These are phyloP conservation scores for Podiceps cristatus DNA, from an alignment of 2,113 vertebrate species.

Conservation along the genomic window DNA sequence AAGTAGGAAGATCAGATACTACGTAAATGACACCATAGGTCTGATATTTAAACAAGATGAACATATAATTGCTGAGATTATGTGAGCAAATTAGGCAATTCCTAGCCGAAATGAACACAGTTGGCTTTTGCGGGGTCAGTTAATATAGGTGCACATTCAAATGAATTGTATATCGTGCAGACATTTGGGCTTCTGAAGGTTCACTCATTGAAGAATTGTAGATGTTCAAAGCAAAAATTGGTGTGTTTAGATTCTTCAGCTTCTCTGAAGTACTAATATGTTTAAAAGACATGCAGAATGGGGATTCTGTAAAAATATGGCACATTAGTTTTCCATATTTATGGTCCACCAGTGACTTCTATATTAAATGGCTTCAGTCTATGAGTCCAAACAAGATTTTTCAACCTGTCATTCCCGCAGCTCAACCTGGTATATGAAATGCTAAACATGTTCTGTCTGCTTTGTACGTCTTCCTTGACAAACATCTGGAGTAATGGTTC, in stretches of 20 bases:
- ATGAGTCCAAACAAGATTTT: conserved; percentile 54
- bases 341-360: conserved; percentile 31
- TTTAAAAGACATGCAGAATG: not conserved
- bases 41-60: conserved; percentile 51
- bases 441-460: conserved; percentile 3
- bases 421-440: conserved; percentile 27
- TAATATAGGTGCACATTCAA: not conserved
- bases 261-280: not conserved
- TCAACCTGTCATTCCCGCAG: conserved; percentile 2
- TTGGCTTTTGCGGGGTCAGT: conserved; percentile 15
- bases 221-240: not conserved
- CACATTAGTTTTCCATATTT: conserved; percentile 35
- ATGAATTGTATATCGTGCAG: not conserved
- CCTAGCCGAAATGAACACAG: conserved; percentile 31
- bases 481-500: conserved; percentile 32
- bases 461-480: conserved; percentile 44
- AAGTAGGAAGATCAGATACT: conserved; percentile 28
- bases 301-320: conserved; percentile 6
- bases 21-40: conserved; percentile 13
- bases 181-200: not conserved
- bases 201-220: not conserved
- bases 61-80: conserved; percentile 43
- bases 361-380: conserved; percentile 40
- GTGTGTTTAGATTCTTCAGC: not conserved
- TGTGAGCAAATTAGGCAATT: conserved; percentile 52